Conservation (phyloP, 2,888 invertebrate species). For the Arge pagana region DNA sequence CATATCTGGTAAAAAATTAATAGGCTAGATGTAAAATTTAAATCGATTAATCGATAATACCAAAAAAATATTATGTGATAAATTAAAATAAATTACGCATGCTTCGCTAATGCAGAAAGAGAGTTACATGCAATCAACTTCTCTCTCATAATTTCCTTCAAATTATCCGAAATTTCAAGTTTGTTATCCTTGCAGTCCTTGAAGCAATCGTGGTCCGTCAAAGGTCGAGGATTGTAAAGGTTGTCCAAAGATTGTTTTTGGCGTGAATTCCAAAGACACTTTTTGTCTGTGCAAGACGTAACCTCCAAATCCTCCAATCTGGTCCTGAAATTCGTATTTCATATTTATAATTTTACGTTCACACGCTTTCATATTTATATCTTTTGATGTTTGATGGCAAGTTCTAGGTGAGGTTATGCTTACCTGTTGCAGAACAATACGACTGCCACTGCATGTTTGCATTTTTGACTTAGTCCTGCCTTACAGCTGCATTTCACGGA, state of each 20-base stretch:
- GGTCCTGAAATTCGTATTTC: slow-evolving; percentile 1
- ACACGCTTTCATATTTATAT: no score
- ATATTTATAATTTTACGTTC: no score
- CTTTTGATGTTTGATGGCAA: no score
- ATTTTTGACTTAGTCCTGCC: slow-evolving; percentile 27
- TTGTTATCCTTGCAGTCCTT: neutral
- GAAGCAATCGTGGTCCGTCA: slow-evolving; percentile 22
- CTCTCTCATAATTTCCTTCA: slow-evolving; percentile 5
- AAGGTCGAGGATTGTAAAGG: slow-evolving; percentile 18
- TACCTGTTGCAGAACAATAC: slow-evolving; percentile 26
- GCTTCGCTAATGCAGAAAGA: slow-evolving; percentile 21
- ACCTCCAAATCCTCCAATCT: slow-evolving; percentile 10
- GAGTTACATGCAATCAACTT: slow-evolving; percentile 18
- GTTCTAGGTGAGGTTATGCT: no score
- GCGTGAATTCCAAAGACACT: slow-evolving; percentile 25
- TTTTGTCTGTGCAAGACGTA: slow-evolving; percentile 25
- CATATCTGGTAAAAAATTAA: neutral
- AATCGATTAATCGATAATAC: neutral
- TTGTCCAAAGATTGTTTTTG: slow-evolving; percentile 19
- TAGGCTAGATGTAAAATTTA: neutral
- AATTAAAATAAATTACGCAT: slow-evolving; percentile 4
- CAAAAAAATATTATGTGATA: neutral
- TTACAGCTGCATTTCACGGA: neutral
- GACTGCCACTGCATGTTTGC: slow-evolving; percentile 31
- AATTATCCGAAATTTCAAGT: neutral